A percentile compares a stretch with the other conserved stretches of the same genome.
These are phyloP conservation scores for Diglossa cyanea DNA, from an alignment of 2,797 vertebrate genomes.

Conservation along the genomic window DNA sequence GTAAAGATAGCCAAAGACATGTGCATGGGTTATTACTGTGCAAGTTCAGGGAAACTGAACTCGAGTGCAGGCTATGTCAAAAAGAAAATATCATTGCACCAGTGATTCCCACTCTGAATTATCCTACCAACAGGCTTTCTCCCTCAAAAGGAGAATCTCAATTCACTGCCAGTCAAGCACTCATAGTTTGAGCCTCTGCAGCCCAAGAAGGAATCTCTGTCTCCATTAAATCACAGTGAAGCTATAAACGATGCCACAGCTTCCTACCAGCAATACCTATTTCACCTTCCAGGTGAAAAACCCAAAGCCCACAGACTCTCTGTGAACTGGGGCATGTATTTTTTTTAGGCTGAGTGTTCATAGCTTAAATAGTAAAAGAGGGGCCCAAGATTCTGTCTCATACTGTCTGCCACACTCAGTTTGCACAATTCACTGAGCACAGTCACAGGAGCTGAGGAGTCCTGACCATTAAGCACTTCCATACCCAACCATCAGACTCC, in stretches of 20 bases:
- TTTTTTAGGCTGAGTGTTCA: neutral
- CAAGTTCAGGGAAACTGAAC: neutral
- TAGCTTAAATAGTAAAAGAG: neutral
- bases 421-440: neutral
- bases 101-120: neutral
- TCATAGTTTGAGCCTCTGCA: neutral
- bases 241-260: neutral
- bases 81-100: neutral
- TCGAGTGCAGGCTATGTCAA: neutral
- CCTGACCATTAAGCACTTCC: neutral
- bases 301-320: neutral
- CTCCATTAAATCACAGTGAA: neutral
- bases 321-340: neutral
- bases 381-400: neutral
- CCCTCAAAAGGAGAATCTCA: neutral
- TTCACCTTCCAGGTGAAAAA: neutral
- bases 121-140: neutral
- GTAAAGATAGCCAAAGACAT: neutral
- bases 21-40: neutral
- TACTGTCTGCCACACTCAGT: neutral
- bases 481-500: neutral
- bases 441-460: neutral
- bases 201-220: neutral
- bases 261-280: neutral
- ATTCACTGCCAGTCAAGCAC: neutral